Conservation (phyloP, 2,797 vertebrate genomes). For the Hyperoplus lanceolatus region DNA sequence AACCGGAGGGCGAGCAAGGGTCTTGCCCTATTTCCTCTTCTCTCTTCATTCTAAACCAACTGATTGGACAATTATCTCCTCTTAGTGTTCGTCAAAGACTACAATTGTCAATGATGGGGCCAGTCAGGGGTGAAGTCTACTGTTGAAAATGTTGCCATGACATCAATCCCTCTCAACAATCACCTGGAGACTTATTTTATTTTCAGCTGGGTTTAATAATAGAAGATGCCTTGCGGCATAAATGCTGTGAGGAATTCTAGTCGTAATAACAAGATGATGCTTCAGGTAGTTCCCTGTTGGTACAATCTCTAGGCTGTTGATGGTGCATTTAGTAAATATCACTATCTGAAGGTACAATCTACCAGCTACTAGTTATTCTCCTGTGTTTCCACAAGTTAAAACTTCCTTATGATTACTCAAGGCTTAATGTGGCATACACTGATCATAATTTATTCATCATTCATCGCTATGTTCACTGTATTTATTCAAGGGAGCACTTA, state of each 20-base stretch:
- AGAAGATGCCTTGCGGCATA: slow-evolving; percentile 7
- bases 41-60: not conserved
- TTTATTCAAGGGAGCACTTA: too few relatives aligned
- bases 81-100: not conserved
- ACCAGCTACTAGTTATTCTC: too few relatives aligned
- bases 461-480: too few relatives aligned
- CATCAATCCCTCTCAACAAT: slow-evolving; percentile 18
- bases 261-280: slow-evolving; percentile 18
- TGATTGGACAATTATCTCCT: not conserved
- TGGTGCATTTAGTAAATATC: too few relatives aligned
- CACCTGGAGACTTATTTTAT: slow-evolving; percentile 32
- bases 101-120: not conserved
- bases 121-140: not conserved
- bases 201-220: slow-evolving; percentile 28
- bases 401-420: too few relatives aligned
- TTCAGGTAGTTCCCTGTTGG: too few relatives aligned
- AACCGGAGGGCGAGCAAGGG: not conserved
- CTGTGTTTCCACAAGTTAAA: too few relatives aligned
- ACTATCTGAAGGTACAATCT: too few relatives aligned
- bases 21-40: not conserved
- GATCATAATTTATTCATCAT: too few relatives aligned
- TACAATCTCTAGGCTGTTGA: too few relatives aligned
- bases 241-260: slow-evolving; percentile 14
- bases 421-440: too few relatives aligned
- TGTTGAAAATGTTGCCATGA: slow-evolving; percentile 24